phyloP scores from a whole-genome alignment of 2,888 invertebrate species.

The Malthinus seriepunctatus region DNA sequence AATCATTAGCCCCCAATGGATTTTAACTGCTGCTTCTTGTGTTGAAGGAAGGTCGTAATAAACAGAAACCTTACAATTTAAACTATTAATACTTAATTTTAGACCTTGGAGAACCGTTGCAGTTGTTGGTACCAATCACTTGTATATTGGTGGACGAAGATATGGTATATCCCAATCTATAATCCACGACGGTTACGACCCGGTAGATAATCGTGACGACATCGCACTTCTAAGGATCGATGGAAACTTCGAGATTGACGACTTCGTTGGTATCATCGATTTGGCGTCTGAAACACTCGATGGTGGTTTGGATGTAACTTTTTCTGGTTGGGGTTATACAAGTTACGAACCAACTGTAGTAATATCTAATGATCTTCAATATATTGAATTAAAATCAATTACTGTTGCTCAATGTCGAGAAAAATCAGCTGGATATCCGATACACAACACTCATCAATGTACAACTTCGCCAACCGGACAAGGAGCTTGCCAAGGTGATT shows the following conservation, averaged over 20 bases:
- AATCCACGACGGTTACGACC: too few species aligned
- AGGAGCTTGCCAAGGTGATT: constrained; percentile 62
- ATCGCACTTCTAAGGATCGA: too few species aligned
- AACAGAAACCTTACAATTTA: not conserved
- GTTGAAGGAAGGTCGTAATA: constrained; percentile 49
- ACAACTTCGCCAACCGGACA: constrained; percentile 62
- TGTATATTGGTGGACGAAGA: too few species aligned
- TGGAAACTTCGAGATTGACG: too few species aligned
- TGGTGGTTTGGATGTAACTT: constrained; percentile 8
- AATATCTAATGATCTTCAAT: constrained; percentile 60
- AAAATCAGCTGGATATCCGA: constrained; percentile 36
- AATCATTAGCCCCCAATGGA: constrained; percentile 49
- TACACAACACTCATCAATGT: constrained; percentile 60
- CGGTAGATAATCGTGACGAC: too few species aligned
- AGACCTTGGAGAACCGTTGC: constrained; percentile 38
- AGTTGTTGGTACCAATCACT: constrained; percentile 50
- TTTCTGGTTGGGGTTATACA: constrained; percentile 35
- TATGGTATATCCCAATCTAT: too few species aligned
- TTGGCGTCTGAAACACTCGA: not conserved
- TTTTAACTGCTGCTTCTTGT: constrained; percentile 59
- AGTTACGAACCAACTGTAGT: constrained; percentile 57
- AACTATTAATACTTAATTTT: not conserved
- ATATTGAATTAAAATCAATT: constrained; percentile 57
- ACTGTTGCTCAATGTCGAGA: constrained; percentile 57
- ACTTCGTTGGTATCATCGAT: too few species aligned